Evolutionary conservation across 2,797 vertebrate species (phyloP), one percentile per base, ranked within the genome.

Genomic region (Enteromius mattozi): DNA sequence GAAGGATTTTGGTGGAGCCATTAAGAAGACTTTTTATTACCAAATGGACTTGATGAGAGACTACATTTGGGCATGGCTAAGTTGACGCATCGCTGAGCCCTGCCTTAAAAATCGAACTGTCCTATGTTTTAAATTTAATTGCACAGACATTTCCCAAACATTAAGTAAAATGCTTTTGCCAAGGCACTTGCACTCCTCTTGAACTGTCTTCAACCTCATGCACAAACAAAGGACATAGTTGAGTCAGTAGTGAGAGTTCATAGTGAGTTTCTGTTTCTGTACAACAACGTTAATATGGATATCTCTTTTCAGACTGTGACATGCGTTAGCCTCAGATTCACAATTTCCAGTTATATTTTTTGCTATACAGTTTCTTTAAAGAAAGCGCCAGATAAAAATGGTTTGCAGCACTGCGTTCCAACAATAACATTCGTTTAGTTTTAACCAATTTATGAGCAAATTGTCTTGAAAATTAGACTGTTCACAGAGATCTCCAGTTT

Each of bases 1-100:
- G 33, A 68, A 12, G 81, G 72, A 69, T 77, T 69, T 78, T 83
- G 47, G n/a, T 54, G 24, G 42, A 68, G 81, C 35, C 63, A 54
- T 68, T 35, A 37, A 75, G 42, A 68, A 27, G 24, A 54, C 59
- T 76, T 71, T 63, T 59, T 63, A 61, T 82, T 49, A 74, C 19
- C 33, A 65, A 65, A 82, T 51, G 21, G 13, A 74, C 70, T 63
- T 82, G 19, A 76, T 56, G 33, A 56, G 72, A 76, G 30, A 76
- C 49, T 37, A 35, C 12, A 77, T 49, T 33, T 49, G 56, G 42
- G 14, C 45, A 19, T 69, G 21, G 45, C 63, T 82, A 17, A n/a
- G 37, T 35, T 63, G 19, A 35, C 8, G 2, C 56, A 63, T 47
- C 4, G 0, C 59, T n/a, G 42, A 47, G 40, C 24, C 40, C 42